These are phyloP conservation scores for Ormyrus nitidulus DNA, from an alignment of 2,888 invertebrate species.

Conservation along the genomic window DNA sequence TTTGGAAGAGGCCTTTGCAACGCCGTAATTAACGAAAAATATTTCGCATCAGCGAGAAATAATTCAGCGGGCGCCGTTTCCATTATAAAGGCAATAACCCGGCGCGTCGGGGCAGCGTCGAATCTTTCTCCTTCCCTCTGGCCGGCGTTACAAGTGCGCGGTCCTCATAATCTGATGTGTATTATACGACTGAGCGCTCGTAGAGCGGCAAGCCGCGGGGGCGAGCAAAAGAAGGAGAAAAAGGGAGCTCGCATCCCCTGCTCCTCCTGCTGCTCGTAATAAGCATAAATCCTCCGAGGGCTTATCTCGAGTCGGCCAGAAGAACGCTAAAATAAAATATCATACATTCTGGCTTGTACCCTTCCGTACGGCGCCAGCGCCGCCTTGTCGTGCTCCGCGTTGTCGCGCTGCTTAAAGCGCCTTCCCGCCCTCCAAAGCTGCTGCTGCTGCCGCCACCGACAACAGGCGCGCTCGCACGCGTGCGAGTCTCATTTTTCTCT, in stretches of 20 bases:
- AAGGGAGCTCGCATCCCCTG: constrained; percentile 54
- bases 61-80: constrained; percentile 64
- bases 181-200: constrained; percentile 62
- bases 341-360: constrained; percentile 72
- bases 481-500: background rate
- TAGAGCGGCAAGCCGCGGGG: constrained; percentile 15
- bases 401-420: constrained; percentile 7
- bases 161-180: constrained; percentile 69
- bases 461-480: background rate
- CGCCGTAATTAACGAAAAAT: constrained; percentile 54
- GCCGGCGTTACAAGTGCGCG: constrained; percentile 62
- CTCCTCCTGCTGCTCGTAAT: constrained; percentile 66
- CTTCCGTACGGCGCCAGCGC: constrained; percentile 56
- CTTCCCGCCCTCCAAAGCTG: background rate
- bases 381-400: constrained; percentile 7
- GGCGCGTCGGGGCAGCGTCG: constrained; percentile 40
- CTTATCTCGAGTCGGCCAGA: constrained; percentile 73
- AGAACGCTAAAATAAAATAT: constrained; percentile 75
- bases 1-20: background rate
- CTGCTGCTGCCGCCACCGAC: constrained; percentile 5
- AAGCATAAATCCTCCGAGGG: constrained; percentile 74
- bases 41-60: constrained; percentile 59
- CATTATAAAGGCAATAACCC: constrained; percentile 70
- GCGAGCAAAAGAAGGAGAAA: constrained; percentile 52
- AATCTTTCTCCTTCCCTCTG: constrained; percentile 34